Conservation (phyloP, 2,113 vertebrate species). For the Chinchilla lanigera region DNA sequence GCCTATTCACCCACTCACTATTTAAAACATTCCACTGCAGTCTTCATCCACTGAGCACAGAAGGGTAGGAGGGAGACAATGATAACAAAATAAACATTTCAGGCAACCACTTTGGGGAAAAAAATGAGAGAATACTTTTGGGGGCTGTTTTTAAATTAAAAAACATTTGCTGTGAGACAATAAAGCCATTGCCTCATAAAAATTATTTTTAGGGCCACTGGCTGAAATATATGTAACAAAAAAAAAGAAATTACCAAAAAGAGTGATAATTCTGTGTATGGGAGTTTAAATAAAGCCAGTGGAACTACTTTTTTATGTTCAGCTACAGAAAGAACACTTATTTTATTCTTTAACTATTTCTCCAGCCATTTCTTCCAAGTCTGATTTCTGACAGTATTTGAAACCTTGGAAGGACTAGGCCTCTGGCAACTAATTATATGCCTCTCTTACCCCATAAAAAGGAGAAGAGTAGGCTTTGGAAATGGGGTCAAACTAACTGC, state of each 20-base stretch:
- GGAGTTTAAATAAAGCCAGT: conserved; percentile 19
- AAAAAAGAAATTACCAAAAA: background rate
- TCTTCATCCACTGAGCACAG: background rate
- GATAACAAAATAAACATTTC: conserved; percentile 21
- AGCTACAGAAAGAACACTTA: background rate
- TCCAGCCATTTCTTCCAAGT: background rate
- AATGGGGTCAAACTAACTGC: background rate
- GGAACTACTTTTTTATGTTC: background rate
- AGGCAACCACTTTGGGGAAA: background rate
- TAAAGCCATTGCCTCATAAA: conserved; percentile 23
- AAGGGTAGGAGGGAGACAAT: background rate
- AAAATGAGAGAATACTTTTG: conserved; percentile 46
- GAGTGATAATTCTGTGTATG: background rate
- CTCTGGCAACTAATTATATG: background rate
- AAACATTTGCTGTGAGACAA: conserved; percentile 51
- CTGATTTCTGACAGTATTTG: background rate
- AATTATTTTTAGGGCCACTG: conserved; percentile 39
- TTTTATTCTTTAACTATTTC: background rate
- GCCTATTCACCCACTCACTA: background rate
- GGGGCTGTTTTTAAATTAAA: conserved; percentile 56
- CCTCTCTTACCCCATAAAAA: background rate
- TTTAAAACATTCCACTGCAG: background rate
- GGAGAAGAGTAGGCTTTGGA: background rate
- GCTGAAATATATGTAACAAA: conserved; percentile 10
- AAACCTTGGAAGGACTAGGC: background rate